Conservation (phyloP, 2,888 invertebrate genomes). For the Parnassius apollo region DNA sequence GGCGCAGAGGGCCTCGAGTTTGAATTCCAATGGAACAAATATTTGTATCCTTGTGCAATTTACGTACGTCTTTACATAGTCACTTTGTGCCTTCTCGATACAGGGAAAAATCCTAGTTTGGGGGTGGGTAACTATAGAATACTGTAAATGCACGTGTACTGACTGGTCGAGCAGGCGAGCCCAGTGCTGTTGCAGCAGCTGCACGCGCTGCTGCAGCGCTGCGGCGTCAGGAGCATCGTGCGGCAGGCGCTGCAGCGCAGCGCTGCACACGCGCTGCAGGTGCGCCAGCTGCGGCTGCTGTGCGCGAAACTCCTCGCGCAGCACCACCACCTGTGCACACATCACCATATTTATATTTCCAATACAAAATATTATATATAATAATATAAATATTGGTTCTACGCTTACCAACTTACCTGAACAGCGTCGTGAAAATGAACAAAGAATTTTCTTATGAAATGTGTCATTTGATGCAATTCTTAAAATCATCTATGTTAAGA, state of each 20-base stretch:
- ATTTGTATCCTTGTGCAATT: background rate
- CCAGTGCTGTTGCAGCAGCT: constrained; percentile 88
- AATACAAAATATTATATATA: too few relatives aligned
- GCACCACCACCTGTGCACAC: constrained; percentile 86
- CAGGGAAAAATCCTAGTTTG: background rate
- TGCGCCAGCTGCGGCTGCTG: constrained; percentile 95
- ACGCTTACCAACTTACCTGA: too few relatives aligned
- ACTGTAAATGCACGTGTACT: constrained; percentile 33
- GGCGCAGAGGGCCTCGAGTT: too few relatives aligned
- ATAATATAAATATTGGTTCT: too few relatives aligned
- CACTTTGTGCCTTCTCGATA: too few relatives aligned
- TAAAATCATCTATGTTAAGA: too few relatives aligned
- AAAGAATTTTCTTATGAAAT: too few relatives aligned
- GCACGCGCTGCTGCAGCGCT: constrained; percentile 85
- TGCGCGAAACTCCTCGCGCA: constrained; percentile 96
- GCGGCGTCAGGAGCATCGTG: constrained; percentile 69
- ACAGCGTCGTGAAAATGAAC: too few relatives aligned
- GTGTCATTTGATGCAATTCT: too few relatives aligned
- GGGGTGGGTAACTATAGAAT: background rate
- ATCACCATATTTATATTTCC: too few relatives aligned
- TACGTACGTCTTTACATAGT: background rate
- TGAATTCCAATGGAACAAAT: too few relatives aligned
- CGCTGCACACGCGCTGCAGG: constrained; percentile 89
- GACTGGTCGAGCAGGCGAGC: constrained; percentile 86
- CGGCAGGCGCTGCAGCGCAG: constrained; percentile 83